Conservation (phyloP, 2,888 invertebrate genomes). For the Volucella inanis region DNA sequence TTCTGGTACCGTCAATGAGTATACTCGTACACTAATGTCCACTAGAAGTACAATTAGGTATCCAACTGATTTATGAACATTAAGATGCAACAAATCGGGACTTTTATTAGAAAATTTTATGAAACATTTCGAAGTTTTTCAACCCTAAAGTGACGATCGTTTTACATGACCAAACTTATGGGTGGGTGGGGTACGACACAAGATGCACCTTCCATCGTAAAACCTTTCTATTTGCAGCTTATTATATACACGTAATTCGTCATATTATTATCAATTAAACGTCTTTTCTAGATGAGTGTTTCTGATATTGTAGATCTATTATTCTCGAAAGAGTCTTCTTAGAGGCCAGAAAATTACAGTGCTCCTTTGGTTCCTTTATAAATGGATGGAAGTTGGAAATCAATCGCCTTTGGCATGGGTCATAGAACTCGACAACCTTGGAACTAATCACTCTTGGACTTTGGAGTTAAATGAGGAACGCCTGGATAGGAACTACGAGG, state of each 20-base stretch:
- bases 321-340: neutral
- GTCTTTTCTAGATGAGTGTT: constrained; percentile 35
- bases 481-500: too few species aligned
- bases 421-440: constrained; percentile 15
- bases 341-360: neutral
- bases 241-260: constrained; percentile 26
- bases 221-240: too few species aligned
- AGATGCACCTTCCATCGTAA: too few species aligned
- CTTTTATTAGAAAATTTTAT: constrained; percentile 21
- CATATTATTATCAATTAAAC: constrained; percentile 53
- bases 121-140: too few species aligned
- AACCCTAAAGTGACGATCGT: too few species aligned
- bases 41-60: constrained; percentile 27
- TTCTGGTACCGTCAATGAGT: neutral
- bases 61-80: constrained; percentile 45
- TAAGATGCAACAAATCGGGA: constrained; percentile 29
- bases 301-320: constrained; percentile 36
- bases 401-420: constrained; percentile 22
- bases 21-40: neutral
- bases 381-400: constrained; percentile 8
- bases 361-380: neutral
- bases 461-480: neutral
- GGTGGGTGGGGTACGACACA: too few species aligned
- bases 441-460: constrained; percentile 3
- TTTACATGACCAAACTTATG: too few species aligned